Conservation (phyloP, 2,113 vertebrate species). For the Cyphomyrus discorhynchus region DNA sequence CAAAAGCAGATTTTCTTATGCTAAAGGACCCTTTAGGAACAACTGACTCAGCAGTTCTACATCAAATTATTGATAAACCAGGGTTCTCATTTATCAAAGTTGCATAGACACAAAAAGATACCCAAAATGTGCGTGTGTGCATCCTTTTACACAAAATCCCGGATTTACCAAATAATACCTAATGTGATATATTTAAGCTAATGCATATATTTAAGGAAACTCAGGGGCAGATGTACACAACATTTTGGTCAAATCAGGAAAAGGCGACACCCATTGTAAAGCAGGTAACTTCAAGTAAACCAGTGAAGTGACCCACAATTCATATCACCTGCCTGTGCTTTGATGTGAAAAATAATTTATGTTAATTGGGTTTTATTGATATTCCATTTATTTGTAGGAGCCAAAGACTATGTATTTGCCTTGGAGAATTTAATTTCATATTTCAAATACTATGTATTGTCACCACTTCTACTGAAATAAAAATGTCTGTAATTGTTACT, state of each 20-base stretch:
- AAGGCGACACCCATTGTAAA: not conserved
- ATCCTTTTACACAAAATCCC: not conserved
- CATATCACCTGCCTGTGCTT: not conserved
- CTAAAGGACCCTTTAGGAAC: not conserved
- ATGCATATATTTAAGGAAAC: not conserved
- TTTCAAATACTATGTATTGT: not conserved
- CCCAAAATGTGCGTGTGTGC: not conserved
- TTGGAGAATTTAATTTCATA: not conserved
- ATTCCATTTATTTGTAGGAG: not conserved
- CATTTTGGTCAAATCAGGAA: not conserved
- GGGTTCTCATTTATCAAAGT: not conserved
- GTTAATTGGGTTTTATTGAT: not conserved
- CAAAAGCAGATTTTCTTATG: not conserved
- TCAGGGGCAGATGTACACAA: not conserved
- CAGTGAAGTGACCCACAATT: not conserved
- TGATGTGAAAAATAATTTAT: not conserved
- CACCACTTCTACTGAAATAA: not conserved
- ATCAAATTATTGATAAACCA: not conserved
- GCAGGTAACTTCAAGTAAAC: not conserved
- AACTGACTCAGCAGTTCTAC: not conserved
- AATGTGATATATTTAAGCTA: not conserved
- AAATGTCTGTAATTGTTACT: not conserved
- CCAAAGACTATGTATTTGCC: not conserved
- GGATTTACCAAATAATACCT: not conserved
- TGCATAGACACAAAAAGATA: not conserved